These are phyloP conservation scores for Gymnogyps californianus DNA, from an alignment of 2,113 vertebrate species.

Conservation along the genomic window DNA sequence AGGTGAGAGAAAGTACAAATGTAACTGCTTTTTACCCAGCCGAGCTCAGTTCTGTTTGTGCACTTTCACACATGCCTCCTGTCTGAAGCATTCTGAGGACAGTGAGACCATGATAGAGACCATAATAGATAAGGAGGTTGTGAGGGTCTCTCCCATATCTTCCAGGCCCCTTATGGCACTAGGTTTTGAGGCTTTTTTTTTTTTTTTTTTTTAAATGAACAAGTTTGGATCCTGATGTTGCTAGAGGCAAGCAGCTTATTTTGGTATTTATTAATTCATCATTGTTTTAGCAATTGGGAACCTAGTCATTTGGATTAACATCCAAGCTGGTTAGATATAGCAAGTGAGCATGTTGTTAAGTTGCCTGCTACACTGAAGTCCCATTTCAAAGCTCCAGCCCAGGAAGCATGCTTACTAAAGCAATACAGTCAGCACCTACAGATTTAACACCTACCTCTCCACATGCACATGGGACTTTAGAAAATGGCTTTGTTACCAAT, in stretches of 20 bases:
- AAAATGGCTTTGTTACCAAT: background rate
- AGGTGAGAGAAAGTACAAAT: background rate
- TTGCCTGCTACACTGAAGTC: background rate
- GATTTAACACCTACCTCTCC: background rate
- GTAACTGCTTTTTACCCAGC: background rate
- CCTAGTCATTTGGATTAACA: background rate
- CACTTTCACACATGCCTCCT: background rate
- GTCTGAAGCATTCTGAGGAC: background rate
- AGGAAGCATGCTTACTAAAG: background rate
- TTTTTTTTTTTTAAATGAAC: background rate
- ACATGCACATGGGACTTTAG: background rate
- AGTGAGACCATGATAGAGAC: background rate
- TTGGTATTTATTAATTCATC: background rate
- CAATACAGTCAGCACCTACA: background rate
- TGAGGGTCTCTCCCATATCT: background rate
- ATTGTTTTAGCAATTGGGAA: background rate
- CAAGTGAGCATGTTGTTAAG: background rate
- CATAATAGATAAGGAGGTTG: background rate
- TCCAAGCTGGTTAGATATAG: background rate
- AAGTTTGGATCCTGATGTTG: background rate
- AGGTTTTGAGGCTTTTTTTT: background rate
- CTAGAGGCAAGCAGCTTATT: background rate
- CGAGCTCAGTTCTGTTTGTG: background rate
- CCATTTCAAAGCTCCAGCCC: background rate
- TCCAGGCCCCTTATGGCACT: background rate